These are phyloP conservation scores for Eupithecia insigniata DNA, from an alignment of 2,888 invertebrate species.

Conservation along the genomic window DNA sequence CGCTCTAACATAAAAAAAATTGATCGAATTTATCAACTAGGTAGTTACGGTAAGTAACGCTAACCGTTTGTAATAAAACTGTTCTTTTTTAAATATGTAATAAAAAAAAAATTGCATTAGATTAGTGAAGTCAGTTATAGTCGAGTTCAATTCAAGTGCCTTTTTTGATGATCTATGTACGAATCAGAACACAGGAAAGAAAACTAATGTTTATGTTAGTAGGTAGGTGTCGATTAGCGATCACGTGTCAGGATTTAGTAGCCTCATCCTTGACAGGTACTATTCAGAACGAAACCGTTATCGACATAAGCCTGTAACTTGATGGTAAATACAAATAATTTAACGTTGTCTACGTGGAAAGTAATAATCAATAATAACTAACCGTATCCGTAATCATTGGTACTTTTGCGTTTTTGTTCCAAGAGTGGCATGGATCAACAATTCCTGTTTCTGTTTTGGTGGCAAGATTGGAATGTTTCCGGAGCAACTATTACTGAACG, in stretches of 20 bases:
- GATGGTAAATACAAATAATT: conserved; percentile 18
- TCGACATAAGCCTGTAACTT: conserved; percentile 14
- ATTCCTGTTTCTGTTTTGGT: not conserved
- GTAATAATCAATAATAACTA: conserved; percentile 10
- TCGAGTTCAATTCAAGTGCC: not conserved
- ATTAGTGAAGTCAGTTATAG: not conserved
- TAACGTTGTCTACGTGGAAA: conserved; percentile 18
- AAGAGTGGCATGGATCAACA: not conserved
- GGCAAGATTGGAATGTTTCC: not conserved
- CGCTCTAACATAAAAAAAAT: not conserved
- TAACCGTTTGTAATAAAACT: too few species aligned
- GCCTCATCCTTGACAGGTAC: not conserved
- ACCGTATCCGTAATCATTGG: not conserved
- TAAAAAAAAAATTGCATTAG: too few species aligned
- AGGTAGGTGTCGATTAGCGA: not conserved
- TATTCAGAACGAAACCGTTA: conserved; percentile 4
- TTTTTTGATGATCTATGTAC: not conserved
- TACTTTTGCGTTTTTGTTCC: not conserved
- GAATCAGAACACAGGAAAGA: not conserved
- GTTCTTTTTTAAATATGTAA: too few species aligned
- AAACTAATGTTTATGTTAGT: not conserved
- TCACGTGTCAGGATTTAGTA: conserved; percentile 3
- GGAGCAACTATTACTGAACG: not conserved
- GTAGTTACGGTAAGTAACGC: too few species aligned
- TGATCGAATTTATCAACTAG: too few species aligned